A percentile compares a stretch with the other conserved stretches of the same genome.
Conservation (phyloP, 2,888 invertebrate species). For the Oeneis ivallda region DNA sequence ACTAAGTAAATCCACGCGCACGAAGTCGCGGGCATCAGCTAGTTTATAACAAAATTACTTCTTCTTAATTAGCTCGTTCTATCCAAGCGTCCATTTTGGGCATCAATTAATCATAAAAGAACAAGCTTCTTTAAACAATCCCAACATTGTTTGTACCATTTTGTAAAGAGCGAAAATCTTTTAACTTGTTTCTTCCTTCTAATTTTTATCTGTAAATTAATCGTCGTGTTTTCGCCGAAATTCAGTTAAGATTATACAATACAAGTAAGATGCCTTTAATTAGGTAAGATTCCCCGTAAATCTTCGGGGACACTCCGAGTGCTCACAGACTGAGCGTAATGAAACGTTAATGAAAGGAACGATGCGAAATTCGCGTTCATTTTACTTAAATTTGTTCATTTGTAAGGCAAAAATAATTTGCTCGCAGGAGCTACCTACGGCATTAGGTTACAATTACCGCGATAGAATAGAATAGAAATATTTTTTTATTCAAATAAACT, state of each 20-base stretch:
- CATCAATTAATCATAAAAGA: neutral
- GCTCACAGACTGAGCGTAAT: slow-evolving; percentile 17
- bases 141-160: neutral
- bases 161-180: neutral
- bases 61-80: too few relatives aligned
- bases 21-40: too few relatives aligned
- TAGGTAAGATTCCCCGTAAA: slow-evolving; percentile 20
- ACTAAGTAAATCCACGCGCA: too few relatives aligned
- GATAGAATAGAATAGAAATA: too few relatives aligned
- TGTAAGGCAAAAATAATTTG: slow-evolving; percentile 2
- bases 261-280: slow-evolving; percentile 12
- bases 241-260: slow-evolving; percentile 4
- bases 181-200: neutral
- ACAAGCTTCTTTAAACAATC: too few relatives aligned
- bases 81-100: too few relatives aligned
- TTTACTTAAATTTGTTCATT: slow-evolving; percentile 14
- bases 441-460: too few relatives aligned
- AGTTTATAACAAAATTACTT: too few relatives aligned
- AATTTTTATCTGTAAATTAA: neutral
- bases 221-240: slow-evolving; percentile 3
- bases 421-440: neutral
- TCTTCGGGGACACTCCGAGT: slow-evolving; percentile 18
- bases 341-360: slow-evolving; percentile 18
- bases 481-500: too few relatives aligned
- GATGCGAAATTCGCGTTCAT: slow-evolving; percentile 2